phyloP scores from a whole-genome alignment of 2,797 vertebrate species.

The Neosilurus hyrtlii region DNA sequence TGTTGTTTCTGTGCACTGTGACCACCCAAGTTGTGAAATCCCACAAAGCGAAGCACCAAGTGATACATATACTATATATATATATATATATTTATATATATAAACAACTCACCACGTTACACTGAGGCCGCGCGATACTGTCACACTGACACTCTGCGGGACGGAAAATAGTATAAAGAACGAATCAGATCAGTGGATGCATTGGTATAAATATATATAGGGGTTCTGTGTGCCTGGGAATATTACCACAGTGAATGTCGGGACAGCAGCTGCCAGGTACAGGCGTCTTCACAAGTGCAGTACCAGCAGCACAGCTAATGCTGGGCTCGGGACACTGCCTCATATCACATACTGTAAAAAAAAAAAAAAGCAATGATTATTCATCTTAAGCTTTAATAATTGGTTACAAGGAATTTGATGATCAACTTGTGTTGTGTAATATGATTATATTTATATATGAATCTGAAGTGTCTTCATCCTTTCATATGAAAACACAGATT shows the following conservation, averaged over 20 bases:
- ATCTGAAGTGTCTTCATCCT: background rate
- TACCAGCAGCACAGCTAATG: conserved; percentile 81
- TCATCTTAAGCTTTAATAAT: background rate
- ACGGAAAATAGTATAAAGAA: conserved; percentile 33
- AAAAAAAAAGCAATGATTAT: conserved; percentile 1
- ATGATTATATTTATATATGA: background rate
- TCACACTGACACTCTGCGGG: conserved; percentile 88
- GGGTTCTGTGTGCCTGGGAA: conserved; percentile 18
- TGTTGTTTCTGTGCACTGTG: background rate
- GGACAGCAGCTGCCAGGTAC: conserved; percentile 85
- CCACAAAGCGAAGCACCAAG: background rate
- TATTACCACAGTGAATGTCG: conserved; percentile 85
- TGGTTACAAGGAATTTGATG: background rate
- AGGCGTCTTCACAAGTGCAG: conserved; percentile 75
- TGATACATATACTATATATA: background rate
- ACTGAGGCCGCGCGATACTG: conserved; percentile 74
- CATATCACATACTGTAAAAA: conserved; percentile 84
- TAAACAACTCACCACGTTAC: conserved; percentile 83
- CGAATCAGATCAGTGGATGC: background rate
- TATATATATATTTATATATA: too few relatives aligned
- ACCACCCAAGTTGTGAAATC: background rate
- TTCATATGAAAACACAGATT: background rate
- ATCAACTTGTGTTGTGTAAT: background rate
- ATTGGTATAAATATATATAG: background rate
- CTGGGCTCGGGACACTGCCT: conserved; percentile 80